Evolutionary conservation across 2,797 vertebrate genomes (phyloP).

Genomic region (Hippoglossus hippoglossus): DNA sequence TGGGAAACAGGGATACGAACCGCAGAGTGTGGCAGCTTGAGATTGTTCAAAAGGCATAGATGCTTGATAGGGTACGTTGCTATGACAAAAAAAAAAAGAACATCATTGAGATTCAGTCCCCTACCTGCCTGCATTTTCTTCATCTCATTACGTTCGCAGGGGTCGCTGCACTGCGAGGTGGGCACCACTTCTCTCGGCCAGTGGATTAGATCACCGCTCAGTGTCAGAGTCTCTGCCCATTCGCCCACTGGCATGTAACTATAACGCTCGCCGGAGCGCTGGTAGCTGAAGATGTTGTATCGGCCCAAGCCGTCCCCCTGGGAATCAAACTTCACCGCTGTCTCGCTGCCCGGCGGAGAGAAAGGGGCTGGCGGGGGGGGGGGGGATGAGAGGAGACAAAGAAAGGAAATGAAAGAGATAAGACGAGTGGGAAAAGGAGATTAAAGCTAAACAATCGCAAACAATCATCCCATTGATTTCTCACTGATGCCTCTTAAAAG

Average conservation of each 20-base stretch:
- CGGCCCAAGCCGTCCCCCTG: slow-evolving; percentile 95
- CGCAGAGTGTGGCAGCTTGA: slow-evolving; percentile 40
- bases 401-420: slow-evolving; percentile 38
- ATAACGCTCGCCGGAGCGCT: slow-evolving; percentile 86
- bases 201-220: slow-evolving; percentile 90
- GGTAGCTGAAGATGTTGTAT: slow-evolving; percentile 99
- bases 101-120: slow-evolving; percentile 39
- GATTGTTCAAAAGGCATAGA: slow-evolving; percentile 39
- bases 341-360: slow-evolving; percentile 89
- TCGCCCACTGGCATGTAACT: slow-evolving; percentile 94
- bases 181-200: slow-evolving; percentile 91
- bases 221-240: slow-evolving; percentile 93
- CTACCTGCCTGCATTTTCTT: slow-evolving; percentile 98
- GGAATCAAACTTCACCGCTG: slow-evolving; percentile 93
- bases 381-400: slow-evolving; percentile 36
- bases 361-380: slow-evolving; percentile 88
- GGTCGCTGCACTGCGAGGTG: slow-evolving; percentile 97
- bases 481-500: slow-evolving; percentile 59
- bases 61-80: slow-evolving; percentile 7
- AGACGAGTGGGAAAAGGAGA: slow-evolving; percentile 48
- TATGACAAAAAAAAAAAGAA: slow-evolving; percentile 19
- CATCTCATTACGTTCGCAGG: slow-evolving; percentile 97
- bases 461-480: slow-evolving; percentile 60
- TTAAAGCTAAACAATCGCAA: slow-evolving; percentile 52
- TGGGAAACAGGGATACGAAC: slow-evolving; percentile 54